phyloP scores from a whole-genome alignment of 1,140 invertebrate genomes.

The Drosophila teissieri region DNA sequence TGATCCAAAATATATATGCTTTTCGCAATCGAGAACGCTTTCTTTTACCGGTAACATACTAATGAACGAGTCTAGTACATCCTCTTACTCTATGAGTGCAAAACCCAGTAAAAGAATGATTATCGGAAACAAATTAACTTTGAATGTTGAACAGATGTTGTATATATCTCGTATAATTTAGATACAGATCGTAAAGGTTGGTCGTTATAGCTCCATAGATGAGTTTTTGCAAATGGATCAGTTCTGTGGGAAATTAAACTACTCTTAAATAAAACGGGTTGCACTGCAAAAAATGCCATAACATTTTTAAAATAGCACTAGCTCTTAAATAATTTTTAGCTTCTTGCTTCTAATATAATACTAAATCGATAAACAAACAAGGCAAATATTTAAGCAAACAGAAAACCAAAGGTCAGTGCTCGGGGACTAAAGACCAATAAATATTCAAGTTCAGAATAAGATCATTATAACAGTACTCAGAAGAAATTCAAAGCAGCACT shows the following conservation, averaged over 20 bases:
- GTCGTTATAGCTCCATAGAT: not conserved
- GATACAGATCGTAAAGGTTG: not conserved
- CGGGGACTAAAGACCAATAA: slow-evolving; percentile 21
- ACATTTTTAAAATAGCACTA: too few species aligned
- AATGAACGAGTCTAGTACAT: too few species aligned
- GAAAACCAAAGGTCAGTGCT: slow-evolving; percentile 49
- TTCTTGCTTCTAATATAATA: not conserved
- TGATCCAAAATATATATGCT: too few species aligned
- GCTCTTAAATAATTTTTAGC: too few species aligned
- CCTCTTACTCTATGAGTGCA: too few species aligned
- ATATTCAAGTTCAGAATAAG: slow-evolving; percentile 46
- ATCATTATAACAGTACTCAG: slow-evolving; percentile 51
- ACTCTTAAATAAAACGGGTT: not conserved
- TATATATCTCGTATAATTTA: slow-evolving; percentile 14
- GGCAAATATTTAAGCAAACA: not conserved
- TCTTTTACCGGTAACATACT: too few species aligned
- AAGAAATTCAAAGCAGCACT: slow-evolving; percentile 11
- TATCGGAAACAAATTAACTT: not conserved
- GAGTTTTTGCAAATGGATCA: slow-evolving; percentile 2
- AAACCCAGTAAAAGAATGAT: not conserved
- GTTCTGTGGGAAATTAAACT: not conserved
- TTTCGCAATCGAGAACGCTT: too few species aligned
- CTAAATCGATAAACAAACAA: not conserved
- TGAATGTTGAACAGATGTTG: slow-evolving; percentile 10
- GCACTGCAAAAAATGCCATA: not conserved